Evolutionary conservation across 2,113 vertebrate genomes (phyloP).

Genomic region (Phrynosoma blainvillii): DNA sequence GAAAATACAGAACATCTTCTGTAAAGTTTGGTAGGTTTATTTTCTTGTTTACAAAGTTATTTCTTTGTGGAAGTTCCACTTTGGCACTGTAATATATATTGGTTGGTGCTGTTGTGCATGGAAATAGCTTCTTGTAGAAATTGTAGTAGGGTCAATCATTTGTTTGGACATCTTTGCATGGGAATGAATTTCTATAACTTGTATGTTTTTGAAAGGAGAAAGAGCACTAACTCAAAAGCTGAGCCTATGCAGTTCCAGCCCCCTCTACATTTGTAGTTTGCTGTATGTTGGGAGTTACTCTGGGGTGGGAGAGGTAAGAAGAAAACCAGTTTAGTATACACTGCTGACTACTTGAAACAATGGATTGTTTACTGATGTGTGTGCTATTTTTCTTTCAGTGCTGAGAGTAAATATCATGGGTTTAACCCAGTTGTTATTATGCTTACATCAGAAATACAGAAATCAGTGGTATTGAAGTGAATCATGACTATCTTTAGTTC

Average conservation of each 20-base stretch:
- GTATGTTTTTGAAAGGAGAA: not conserved
- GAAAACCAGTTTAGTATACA: not conserved
- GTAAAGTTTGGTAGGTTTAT: not conserved
- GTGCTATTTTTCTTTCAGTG: not conserved
- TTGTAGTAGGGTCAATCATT: not conserved
- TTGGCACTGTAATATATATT: not conserved
- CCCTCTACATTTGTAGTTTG: not conserved
- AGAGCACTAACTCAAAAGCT: not conserved
- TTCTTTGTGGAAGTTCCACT: not conserved
- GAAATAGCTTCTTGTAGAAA: not conserved
- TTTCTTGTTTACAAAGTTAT: not conserved
- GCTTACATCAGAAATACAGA: too few species aligned
- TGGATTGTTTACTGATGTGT: not conserved
- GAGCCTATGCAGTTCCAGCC: not conserved
- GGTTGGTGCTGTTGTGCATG: not conserved
- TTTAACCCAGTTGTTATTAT: too few species aligned
- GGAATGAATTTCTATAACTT: not conserved
- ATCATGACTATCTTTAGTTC: too few species aligned
- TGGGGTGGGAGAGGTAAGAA: not conserved
- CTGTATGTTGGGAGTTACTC: not conserved
- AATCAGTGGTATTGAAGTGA: too few species aligned
- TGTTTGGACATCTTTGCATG: not conserved
- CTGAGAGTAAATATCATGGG: not conserved
- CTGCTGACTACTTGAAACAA: not conserved
- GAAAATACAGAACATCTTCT: not conserved